Base-by-base conservation (phyloP, 2,888 invertebrate genomes). In the Eudemis profundana region DNA sequence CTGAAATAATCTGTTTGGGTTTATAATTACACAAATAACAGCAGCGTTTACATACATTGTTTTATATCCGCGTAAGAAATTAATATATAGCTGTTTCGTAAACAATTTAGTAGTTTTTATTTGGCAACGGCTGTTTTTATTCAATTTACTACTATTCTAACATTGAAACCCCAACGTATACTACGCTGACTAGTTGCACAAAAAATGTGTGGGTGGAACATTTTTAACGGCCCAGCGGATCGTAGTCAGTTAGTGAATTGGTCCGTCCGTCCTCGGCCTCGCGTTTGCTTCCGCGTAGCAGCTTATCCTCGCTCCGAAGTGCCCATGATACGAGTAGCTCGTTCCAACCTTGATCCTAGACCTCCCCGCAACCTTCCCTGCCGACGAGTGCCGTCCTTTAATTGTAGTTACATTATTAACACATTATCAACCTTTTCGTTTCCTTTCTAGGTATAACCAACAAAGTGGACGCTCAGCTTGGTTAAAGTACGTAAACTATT, bases 381-480 rank as follows among this genome's bases (percentile, higher is more conserved):
- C 53, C 50, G 40, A 49, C 49, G 17, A 59, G 36, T 59, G 46
- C 51, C 47, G 27, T 63, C 46, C 51, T 53, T 57, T 57, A 47
- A 60, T 65, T 65, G 49, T 65, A 49, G 33, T 50, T 29, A 60
- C 51, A 8, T 51, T 33, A 44, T 63, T 65, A 83, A 83, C 80
- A 84, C 83, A 79, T 80, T 79, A 75, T 75, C 74, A 74, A 74
- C 73, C 71, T 74, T 85, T 78, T 86, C 73, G 84, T 90, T 90
- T 90, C 88, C 86, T 89, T 90, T 90, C 90, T 90, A 91, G 90
- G 90, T 91, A 91, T 91, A 90, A 89, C 86, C 90, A 91, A 85
- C 90, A 89, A 89, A 86, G 87, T 85, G 90, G 88, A 85, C 90
- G 90, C 84, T 84, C 89, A 78, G 89, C 90, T 86, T 89, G 90